Evolutionary conservation across 2,888 invertebrate genomes (phyloP), one percentile per base, ranked within the genome.

Genomic region (Acheta domesticus): DNA sequence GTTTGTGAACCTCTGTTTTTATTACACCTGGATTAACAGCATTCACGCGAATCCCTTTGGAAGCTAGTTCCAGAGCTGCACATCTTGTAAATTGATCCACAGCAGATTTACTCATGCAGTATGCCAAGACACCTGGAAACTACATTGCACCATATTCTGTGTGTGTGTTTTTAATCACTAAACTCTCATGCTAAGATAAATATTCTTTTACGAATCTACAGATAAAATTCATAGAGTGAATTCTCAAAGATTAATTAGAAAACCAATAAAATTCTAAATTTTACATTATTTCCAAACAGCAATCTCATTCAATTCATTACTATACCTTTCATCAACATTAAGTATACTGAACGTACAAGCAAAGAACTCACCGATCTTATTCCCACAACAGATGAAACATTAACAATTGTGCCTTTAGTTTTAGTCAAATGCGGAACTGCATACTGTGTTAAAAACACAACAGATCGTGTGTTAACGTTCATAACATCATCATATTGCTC

Each of bases 341-440:
- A 62, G 14, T 62, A 19, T 8, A 19, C n/a, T 62, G 3, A 62
- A n/a, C 16, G 11, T 5, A 62, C 14, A 19, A 4, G 14, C 14
- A 14, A 62, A 62, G 14, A 12, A 82, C 87, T 85, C 84, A 88
- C 88, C 62, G 90, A 86, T 84, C 90, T 84, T 16, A 89, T 83
- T n/a, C 91, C 91, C 81, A 88, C 88, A 49, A 91, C 88, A 83
- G 89, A 89, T 78, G 90, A 90, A 5, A 91, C 89, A 84, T 91
- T 91, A 19, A 91, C 90, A 81, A 89, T 86, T 78, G 85, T 87
- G 48, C 89, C 89, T 82, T 87, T 86, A 81, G 77, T 78, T 12
- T 77, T 79, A 14, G 87, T 85, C 16, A 90, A 85, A 84, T 89
- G 86, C 8, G 89, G 89, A 2, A 88, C 86, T 12, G 88, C 87